phyloP scores from a whole-genome alignment of 2,888 invertebrate species.

The Unio delphinus region DNA sequence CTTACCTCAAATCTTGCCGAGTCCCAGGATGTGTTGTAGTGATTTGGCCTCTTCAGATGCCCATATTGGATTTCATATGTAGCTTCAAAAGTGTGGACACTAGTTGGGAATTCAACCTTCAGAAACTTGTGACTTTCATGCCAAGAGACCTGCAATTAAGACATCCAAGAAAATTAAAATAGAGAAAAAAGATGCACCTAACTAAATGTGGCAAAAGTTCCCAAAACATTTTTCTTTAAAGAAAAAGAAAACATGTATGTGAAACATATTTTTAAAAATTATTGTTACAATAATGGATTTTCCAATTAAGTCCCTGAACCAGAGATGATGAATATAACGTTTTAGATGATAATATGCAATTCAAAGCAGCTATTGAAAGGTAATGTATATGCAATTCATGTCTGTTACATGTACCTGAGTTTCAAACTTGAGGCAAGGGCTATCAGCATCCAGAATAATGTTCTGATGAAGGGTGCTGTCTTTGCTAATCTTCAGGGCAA shows the following conservation, averaged over 20 bases:
- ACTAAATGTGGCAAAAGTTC: not conserved
- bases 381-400: no score
- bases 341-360: no score
- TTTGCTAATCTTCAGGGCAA: conserved; percentile 64
- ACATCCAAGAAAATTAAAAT: conserved; percentile 4
- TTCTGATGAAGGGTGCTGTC: conserved; percentile 67
- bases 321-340: no score
- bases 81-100: conserved; percentile 65
- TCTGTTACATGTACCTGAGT: conserved; percentile 57
- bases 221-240: no score
- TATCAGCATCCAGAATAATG: conserved; percentile 70
- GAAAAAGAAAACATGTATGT: no score
- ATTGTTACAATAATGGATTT: no score
- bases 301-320: no score
- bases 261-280: no score
- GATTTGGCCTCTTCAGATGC: conserved; percentile 72
- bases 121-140: conserved; percentile 73
- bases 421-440: conserved; percentile 71
- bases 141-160: conserved; percentile 70
- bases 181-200: no score
- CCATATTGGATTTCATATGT: conserved; percentile 74
- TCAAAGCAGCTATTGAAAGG: no score
- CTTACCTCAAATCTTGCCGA: conserved; percentile 73
- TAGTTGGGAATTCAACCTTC: conserved; percentile 74
- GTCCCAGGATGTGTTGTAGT: conserved; percentile 75